Conservation (phyloP, 64 coral and sea anemone species). For the Dendronephthya gigantea region DNA sequence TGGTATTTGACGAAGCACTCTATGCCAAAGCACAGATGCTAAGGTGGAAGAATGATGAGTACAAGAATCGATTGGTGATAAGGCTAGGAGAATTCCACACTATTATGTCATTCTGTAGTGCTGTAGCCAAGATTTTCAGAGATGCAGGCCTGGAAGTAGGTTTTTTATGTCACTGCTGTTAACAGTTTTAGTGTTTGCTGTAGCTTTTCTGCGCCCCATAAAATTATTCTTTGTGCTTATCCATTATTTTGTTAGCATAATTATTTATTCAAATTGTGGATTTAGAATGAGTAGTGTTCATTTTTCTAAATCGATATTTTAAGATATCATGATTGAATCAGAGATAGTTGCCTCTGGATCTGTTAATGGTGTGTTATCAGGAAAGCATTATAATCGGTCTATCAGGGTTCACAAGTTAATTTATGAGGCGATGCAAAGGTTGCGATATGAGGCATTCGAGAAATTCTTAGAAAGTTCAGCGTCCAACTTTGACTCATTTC, state of each 20-base stretch:
- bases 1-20: constrained; percentile 10
- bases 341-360: not conserved
- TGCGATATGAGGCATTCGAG: too few species aligned
- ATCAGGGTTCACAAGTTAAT: too few species aligned
- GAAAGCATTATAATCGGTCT: constrained; percentile 8
- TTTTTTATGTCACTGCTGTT: not conserved
- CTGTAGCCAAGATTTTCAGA: not conserved
- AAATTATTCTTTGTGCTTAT: too few species aligned
- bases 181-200: too few species aligned
- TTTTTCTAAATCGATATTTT: not conserved
- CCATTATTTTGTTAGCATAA: too few species aligned
- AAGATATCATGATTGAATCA: constrained; percentile 12
- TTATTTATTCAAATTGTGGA: too few species aligned
- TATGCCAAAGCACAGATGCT: constrained; percentile 1
- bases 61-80: not conserved
- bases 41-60: not conserved
- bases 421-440: too few species aligned
- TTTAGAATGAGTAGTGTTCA: too few species aligned
- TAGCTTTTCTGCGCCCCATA: too few species aligned
- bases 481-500: too few species aligned
- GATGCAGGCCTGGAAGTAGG: not conserved
- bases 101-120: not conserved
- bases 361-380: not conserved
- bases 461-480: too few species aligned
- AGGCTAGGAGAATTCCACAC: not conserved